phyloP scores from a whole-genome alignment of 1,140 invertebrate species.

The Helicoverpa zea region DNA sequence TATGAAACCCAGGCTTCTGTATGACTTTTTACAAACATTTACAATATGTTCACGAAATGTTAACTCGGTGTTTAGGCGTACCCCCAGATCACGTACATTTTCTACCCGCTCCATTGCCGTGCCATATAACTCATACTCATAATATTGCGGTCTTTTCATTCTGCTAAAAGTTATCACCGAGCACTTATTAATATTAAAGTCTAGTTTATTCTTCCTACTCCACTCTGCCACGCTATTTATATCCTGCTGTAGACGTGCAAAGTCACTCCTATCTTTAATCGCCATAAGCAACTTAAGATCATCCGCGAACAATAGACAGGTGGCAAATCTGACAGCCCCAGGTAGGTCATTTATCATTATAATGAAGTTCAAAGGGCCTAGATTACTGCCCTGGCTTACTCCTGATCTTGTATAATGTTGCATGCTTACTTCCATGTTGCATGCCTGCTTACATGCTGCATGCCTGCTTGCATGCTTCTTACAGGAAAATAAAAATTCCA shows the following conservation, averaged over 20 bases:
- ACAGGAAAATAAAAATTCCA: no score
- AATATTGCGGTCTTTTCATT: background rate
- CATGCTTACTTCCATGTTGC: no score
- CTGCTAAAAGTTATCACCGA: background rate
- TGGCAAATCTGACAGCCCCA: background rate
- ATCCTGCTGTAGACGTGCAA: background rate
- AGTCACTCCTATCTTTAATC: background rate
- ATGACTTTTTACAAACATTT: background rate
- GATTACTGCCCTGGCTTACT: background rate
- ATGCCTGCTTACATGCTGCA: no score
- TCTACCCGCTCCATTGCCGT: background rate
- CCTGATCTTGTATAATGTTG: background rate
- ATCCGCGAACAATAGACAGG: constrained; percentile 1
- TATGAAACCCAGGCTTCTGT: background rate
- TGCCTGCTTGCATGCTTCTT: no score
- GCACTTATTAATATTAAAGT: background rate
- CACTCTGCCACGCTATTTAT: background rate
- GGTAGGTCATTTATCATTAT: constrained; percentile 1
- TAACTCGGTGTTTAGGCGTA: background rate
- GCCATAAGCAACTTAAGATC: background rate
- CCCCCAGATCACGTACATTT: background rate
- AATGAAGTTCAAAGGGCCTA: background rate
- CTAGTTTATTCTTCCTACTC: background rate
- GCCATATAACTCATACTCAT: background rate
- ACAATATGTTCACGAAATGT: constrained; percentile 2